These are phyloP conservation scores for Margarornis squamiger DNA, from an alignment of 2,797 vertebrate species.

Conservation along the genomic window DNA sequence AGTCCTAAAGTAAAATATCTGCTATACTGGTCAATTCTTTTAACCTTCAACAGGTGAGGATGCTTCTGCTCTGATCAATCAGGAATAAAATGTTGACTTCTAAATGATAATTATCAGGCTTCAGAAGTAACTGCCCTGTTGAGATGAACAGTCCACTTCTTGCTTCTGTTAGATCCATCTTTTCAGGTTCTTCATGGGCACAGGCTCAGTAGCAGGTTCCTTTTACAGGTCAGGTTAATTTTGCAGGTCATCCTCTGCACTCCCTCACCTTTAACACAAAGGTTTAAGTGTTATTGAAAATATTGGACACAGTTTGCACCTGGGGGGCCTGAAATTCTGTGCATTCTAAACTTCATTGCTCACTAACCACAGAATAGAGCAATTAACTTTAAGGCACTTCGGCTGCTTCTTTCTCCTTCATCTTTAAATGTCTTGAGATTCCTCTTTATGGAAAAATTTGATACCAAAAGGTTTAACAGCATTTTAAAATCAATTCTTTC, in stretches of 20 bases:
- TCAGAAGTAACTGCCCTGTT: background rate
- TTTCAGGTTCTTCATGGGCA: background rate
- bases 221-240: background rate
- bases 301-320: background rate
- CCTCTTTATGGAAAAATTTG: background rate
- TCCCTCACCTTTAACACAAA: background rate
- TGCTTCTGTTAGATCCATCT: background rate
- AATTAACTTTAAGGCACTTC: background rate
- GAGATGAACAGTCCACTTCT: background rate
- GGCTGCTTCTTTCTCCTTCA: background rate
- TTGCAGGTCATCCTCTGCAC: background rate
- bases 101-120: background rate
- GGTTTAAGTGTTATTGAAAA: background rate
- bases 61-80: background rate
- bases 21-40: background rate
- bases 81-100: background rate
- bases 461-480: background rate
- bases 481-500: background rate
- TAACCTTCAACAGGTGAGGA: background rate
- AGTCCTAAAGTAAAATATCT: background rate
- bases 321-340: background rate
- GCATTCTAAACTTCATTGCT: background rate
- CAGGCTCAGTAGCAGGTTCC: background rate
- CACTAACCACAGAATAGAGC: background rate
- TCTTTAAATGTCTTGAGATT: background rate